Base-by-base conservation (phyloP, 1,140 invertebrate genomes). In the Drosophila athabasca region DNA sequence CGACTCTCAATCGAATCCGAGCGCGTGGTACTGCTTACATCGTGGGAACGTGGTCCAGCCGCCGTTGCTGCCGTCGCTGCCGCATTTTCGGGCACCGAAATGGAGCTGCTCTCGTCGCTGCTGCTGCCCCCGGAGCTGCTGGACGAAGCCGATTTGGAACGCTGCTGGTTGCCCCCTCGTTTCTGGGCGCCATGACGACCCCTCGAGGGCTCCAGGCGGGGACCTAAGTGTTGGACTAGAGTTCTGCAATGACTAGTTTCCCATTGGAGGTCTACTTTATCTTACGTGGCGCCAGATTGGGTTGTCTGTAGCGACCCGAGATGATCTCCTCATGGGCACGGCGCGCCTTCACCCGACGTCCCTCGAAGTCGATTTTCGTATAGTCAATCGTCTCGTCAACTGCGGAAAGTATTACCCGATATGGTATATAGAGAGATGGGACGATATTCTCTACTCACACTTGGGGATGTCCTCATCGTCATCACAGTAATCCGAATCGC, bases 241-340 rank as follows among this genome's bases (percentile, higher is more conserved):
- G 24, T n/a, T 31, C 13, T 53, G 24, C 44, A n/a, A 46, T 39
- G 35, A 13, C 11, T 13, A 39, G 35, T 13, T 39, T 39, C 35
- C 35, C 35, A 39, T 39, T 39, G 11, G 11, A 39, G 35, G 13
- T 13, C 11, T 13, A 9, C 0, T 39, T 1, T 19, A 13, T 49
- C 71, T 82, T 70, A 92, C 91, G 68, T 24, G 91, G 85, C 24
- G 79, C 79, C 57, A 92, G 76, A 67, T 91, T 92, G 5, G 91
- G 91, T 50, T 90, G 87, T 7, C 91, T 77, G 68, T 90, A 92
- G n/a, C 90, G 81, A 26, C 91, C 91, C 15, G 91, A 91, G 41
- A 92, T 89, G 22, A 92, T 90, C 55, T 92, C 91, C 66, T 92
- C 91, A 48, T 92, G 91, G 0, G 91, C 91, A 5, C 91, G 58